phyloP scores from a whole-genome alignment of 1,140 invertebrate species.

The Mesaphorura yosii region DNA sequence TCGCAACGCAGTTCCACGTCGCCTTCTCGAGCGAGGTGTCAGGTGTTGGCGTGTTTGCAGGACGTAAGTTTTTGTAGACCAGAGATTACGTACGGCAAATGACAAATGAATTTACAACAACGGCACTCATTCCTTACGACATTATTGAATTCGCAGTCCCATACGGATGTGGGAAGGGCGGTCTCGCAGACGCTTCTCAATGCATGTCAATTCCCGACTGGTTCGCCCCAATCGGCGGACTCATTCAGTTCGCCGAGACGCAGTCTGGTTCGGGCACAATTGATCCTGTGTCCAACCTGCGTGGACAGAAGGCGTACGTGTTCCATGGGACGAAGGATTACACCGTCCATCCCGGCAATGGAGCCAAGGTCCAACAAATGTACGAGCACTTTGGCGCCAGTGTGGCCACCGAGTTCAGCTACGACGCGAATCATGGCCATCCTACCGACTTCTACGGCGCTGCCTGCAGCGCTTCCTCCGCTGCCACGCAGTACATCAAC shows the following conservation, averaged over 20 bases:
- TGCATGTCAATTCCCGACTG: conserved; percentile 33
- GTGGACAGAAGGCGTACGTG: conserved; percentile 33
- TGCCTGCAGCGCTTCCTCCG: conserved; percentile 26
- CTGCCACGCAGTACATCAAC: conserved; percentile 31
- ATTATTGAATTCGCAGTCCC: too few species aligned
- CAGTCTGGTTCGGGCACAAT: conserved; percentile 30
- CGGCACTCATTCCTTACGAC: too few species aligned
- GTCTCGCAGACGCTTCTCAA: conserved; percentile 17
- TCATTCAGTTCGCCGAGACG: conserved; percentile 24
- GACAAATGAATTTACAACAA: background rate
- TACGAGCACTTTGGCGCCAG: conserved; percentile 32
- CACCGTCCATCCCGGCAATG: conserved; percentile 33
- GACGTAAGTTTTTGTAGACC: conserved; percentile 9
- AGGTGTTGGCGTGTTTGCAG: conserved; percentile 21
- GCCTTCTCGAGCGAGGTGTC: conserved; percentile 6
- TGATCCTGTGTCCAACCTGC: conserved; percentile 33
- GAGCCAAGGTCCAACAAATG: conserved; percentile 28
- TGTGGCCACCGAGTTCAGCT: conserved; percentile 24
- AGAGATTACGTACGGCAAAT: background rate
- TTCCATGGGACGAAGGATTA: conserved; percentile 34
- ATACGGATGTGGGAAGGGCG: conserved; percentile 34
- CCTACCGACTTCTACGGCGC: conserved; percentile 36
- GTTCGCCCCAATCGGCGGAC: conserved; percentile 18
- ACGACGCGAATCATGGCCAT: conserved; percentile 29
- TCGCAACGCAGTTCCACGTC: conserved; percentile 18